phyloP scores from a whole-genome alignment of 2,797 vertebrate genomes.

The Anabas testudineus region DNA sequence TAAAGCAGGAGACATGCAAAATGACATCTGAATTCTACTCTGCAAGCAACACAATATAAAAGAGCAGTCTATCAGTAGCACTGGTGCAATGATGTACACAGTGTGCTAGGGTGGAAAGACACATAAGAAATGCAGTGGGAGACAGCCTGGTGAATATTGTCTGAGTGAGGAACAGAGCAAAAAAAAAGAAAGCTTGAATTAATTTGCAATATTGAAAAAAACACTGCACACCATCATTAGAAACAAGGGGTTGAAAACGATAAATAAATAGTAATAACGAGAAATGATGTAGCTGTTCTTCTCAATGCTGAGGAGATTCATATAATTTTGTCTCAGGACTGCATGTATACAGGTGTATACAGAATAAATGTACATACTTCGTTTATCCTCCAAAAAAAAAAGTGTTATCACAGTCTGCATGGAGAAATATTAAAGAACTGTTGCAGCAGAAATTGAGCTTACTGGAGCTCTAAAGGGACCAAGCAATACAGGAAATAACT shows the following conservation, averaged over 20 bases:
- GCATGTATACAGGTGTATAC: conserved; percentile 10
- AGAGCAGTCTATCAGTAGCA: conserved; percentile 12
- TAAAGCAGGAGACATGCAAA: conserved; percentile 2
- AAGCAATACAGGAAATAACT: neutral
- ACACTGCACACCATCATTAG: conserved; percentile 5
- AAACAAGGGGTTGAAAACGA: conserved; percentile 9
- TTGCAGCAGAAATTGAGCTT: conserved; percentile 22
- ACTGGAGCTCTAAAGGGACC: neutral
- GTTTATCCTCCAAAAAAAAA: conserved; percentile 32
- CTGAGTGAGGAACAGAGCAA: neutral
- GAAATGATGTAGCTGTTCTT: conserved; percentile 10
- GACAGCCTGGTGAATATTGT: conserved; percentile 10
- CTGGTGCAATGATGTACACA: conserved; percentile 3
- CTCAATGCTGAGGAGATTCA: conserved; percentile 11
- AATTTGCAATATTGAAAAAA: conserved; percentile 26
- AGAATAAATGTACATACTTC: conserved; percentile 1
- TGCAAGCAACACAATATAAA: conserved; percentile 5
- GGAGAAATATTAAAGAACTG: conserved; percentile 28
- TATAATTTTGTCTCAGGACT: conserved; percentile 5
- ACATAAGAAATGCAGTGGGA: conserved; percentile 25
- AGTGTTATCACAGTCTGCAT: conserved; percentile 30
- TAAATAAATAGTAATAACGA: neutral
- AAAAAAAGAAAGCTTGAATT: conserved; percentile 9
- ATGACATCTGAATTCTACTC: conserved; percentile 9
- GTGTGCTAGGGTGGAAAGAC: conserved; percentile 18